Percentiles rank a stretch among this genome's conserved stretches.
phyloP scores from a whole-genome alignment of 2,113 vertebrate species.

The Mobula hypostoma region DNA sequence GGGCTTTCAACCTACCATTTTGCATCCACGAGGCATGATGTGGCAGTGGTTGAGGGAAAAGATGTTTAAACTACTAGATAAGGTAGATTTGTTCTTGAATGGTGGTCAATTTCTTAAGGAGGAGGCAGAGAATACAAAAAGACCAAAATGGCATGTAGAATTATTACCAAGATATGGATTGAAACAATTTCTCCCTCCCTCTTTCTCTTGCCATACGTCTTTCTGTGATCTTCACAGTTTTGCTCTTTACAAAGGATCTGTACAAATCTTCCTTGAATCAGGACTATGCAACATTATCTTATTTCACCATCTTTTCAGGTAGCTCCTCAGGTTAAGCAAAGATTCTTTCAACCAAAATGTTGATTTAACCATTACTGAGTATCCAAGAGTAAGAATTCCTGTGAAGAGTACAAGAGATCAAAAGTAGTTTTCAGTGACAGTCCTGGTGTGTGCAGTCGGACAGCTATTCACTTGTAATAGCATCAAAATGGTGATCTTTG shows the following conservation, averaged over 20 bases:
- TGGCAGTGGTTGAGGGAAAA: background rate
- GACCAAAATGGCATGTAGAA: background rate
- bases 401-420: slow-evolving; percentile 39
- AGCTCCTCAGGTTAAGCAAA: background rate
- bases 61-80: background rate
- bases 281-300: background rate
- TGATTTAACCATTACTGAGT: background rate
- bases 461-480: slow-evolving; percentile 68
- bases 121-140: background rate
- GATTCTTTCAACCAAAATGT: background rate
- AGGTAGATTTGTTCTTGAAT: background rate
- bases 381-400: background rate
- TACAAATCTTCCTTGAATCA: background rate
- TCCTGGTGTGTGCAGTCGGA: slow-evolving; percentile 54
- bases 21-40: background rate
- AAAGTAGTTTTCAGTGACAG: slow-evolving; percentile 56
- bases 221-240: background rate
- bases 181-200: background rate
- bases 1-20: background rate
- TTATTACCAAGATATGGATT: background rate
- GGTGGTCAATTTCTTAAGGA: background rate
- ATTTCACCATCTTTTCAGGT: background rate
- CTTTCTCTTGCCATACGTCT: too few relatives aligned
- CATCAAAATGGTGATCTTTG: slow-evolving; percentile 72
- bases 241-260: background rate